Base-by-base conservation (phyloP, 2,888 invertebrate species). In the Belgica antarctica region DNA sequence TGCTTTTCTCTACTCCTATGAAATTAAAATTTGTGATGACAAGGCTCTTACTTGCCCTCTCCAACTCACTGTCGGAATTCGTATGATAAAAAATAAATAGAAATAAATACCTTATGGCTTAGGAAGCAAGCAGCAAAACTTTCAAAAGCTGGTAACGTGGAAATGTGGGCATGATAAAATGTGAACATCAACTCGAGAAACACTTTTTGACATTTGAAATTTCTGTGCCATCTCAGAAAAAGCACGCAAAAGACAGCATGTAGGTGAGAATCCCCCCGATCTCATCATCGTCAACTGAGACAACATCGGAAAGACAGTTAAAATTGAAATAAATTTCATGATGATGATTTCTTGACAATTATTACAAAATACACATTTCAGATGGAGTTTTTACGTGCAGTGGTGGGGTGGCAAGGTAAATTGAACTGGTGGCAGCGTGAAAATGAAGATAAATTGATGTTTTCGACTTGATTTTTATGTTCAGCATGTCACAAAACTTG, bases 281-380 rank as follows among this genome's bases (percentile, higher is more conserved):
- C 15, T n/a, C 17, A 1, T 27, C 12, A 7, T 46, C 46, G 19
- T 27, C 27, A 8, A 27, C 27, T 27, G 22, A 24, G 59, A 27
- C 25, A 25, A 27, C 59, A 59, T 27, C 52, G 24, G 59, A 12
- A 15, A 25, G 27, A 59, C 25, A 59, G 4, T 59, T 24, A 22
- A 27, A 59, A 59, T 27, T 59, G 59, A 59, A 59, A 27, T 59
- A 52, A 52, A 52, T 59, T 59, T 27, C 59, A 24, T 27, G 27
- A 62, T 34, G 62, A 36, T 36, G 19, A 34, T 36, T 36, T 36
- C 62, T 62, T 62, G 62, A 62, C 62, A 62, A 62, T 62, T 62
- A 62, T 62, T 62, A 62, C 59, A 59, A 59, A 59, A 59, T 27
- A 59, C 59, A 27, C 59, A 24, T 27, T 24, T 25, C 27, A n/a